Evolutionary conservation across 2,888 invertebrate genomes (phyloP).

Genomic region (Empis livida): DNA sequence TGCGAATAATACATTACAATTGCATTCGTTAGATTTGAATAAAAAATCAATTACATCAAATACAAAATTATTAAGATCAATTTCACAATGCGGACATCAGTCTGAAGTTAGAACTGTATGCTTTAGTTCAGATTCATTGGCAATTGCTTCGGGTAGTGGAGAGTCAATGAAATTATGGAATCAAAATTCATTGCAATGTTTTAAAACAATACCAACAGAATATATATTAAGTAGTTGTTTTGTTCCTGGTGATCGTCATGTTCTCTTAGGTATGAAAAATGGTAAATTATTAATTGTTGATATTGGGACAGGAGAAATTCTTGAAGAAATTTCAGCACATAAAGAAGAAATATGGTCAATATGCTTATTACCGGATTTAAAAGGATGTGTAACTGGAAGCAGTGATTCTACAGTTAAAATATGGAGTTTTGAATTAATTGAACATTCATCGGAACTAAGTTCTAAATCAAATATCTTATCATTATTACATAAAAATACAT

Average conservation of each 20-base stretch:
- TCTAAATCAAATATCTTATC: conserved; percentile 48
- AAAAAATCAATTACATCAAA: conserved; percentile 40
- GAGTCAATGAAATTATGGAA: conserved; percentile 93
- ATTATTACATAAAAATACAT: conserved; percentile 62
- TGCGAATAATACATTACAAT: conserved; percentile 61
- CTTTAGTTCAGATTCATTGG: conserved; percentile 84
- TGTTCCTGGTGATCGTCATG: conserved; percentile 80
- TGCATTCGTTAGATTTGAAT: conserved; percentile 43
- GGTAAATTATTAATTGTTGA: conserved; percentile 76
- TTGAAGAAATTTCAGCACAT: conserved; percentile 78
- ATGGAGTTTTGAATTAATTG: conserved; percentile 84
- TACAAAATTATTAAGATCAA: conserved; percentile 46
- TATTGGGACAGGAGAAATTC: conserved; percentile 62
- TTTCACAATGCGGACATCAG: conserved; percentile 71
- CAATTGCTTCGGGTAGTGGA: conserved; percentile 72
- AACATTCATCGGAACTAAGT: conserved; percentile 38
- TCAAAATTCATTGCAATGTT: conserved; percentile 50
- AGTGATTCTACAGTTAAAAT: conserved; percentile 84
- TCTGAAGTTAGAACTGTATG: conserved; percentile 76
- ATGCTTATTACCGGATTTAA: conserved; percentile 66
- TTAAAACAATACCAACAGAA: conserved; percentile 52
- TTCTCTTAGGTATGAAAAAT: conserved; percentile 73
- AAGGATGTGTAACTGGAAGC: conserved; percentile 73
- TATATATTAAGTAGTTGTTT: conserved; percentile 59
- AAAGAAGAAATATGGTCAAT: conserved; percentile 66